Conservation (phyloP, 2,113 vertebrate species). For the Heterotis niloticus region DNA sequence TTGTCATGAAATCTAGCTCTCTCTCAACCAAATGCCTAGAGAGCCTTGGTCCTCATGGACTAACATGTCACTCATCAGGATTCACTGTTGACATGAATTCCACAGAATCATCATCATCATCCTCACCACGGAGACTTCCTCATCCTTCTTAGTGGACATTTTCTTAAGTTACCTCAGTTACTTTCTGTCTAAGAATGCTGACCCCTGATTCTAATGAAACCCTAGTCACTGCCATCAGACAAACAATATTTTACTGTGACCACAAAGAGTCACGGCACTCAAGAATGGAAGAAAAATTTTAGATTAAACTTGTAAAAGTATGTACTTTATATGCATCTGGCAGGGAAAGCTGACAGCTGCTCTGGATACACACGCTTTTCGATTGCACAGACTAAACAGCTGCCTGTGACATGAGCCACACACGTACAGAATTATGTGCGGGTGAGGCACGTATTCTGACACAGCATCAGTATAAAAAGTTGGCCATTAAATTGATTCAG, state of each 20-base stretch:
- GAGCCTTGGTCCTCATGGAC: no score
- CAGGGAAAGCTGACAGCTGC: conserved; percentile 13
- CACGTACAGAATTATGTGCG: not conserved
- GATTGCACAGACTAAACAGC: conserved; percentile 1
- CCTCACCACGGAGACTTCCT: no score
- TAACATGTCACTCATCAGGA: no score
- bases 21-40: no score
- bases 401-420: conserved; percentile 12
- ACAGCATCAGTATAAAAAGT: conserved; percentile 32
- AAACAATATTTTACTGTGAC: not conserved
- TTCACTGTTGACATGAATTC: no score
- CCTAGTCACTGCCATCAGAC: not conserved
- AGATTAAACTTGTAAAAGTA: not conserved
- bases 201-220: not conserved
- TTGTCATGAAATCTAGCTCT: no score
- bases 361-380: not conserved
- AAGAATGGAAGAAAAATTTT: not conserved
- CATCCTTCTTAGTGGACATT: no score
- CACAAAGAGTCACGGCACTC: not conserved
- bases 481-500: conserved; percentile 52
- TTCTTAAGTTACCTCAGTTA: no score
- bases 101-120: no score
- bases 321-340: not conserved
- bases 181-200: not conserved
- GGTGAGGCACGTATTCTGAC: not conserved